Conservation (phyloP, 2,888 invertebrate genomes). For the Philopedon plagiatum region DNA sequence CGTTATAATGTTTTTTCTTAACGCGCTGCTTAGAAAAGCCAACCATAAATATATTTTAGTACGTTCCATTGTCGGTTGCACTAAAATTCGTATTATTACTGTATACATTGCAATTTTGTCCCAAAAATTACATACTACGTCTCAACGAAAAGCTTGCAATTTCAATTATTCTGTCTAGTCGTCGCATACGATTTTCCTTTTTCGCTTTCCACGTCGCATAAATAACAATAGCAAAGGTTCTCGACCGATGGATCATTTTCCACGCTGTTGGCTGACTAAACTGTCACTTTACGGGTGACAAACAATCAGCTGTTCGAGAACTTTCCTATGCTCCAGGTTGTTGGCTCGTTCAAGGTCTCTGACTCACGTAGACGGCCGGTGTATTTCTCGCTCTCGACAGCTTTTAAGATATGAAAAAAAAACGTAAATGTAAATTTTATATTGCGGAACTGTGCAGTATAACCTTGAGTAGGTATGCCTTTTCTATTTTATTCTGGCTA, state of each 20-base stretch:
- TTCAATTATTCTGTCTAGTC: conserved; percentile 40
- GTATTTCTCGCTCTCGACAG: conserved; percentile 24
- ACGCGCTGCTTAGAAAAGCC: too few species aligned
- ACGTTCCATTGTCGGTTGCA: too few species aligned
- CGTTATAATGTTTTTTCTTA: too few species aligned
- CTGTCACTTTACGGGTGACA: conserved; percentile 33
- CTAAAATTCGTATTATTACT: too few species aligned
- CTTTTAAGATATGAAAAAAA: conserved; percentile 47
- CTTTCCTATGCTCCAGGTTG: conserved; percentile 26
- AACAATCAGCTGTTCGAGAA: conserved; percentile 36
- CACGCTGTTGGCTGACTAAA: conserved; percentile 30
- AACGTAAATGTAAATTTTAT: conserved; percentile 44
- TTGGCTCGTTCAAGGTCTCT: conserved; percentile 31
- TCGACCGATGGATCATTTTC: conserved; percentile 38
- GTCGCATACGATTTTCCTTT: conserved; percentile 32
- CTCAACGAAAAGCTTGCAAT: background rate
- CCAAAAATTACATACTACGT: too few species aligned
- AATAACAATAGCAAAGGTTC: conserved; percentile 39
- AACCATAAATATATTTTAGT: too few species aligned
- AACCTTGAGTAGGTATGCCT: conserved; percentile 35
- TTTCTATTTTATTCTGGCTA: conserved; percentile 31
- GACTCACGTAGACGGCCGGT: conserved; percentile 28
- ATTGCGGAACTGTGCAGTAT: conserved; percentile 43
- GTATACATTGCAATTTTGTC: too few species aligned
- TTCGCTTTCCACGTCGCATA: conserved; percentile 29